Percentiles rank a stretch among this genome's conserved stretches.
These are phyloP conservation scores for Drosophila chauvacae DNA, from an alignment of 1,140 invertebrate species.

Conservation along the genomic window DNA sequence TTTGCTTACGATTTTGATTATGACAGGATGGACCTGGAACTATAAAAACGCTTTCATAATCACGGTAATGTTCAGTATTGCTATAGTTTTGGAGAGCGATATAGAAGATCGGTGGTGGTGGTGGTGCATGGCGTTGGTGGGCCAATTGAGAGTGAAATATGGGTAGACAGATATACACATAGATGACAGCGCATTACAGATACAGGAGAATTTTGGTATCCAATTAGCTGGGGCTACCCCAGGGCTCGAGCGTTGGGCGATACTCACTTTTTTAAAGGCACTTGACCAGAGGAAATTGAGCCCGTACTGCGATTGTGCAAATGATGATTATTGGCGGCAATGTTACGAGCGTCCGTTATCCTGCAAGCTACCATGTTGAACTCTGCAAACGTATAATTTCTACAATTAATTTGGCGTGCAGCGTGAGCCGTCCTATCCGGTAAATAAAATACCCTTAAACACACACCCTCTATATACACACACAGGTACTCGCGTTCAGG, in stretches of 20 bases:
- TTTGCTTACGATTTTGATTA: conserved; percentile 84
- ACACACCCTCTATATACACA: conserved; percentile 64
- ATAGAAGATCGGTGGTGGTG: conserved; percentile 42
- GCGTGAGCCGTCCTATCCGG: conserved; percentile 83
- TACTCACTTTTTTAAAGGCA: conserved; percentile 98
- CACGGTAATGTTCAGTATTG: conserved; percentile 87
- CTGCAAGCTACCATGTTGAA: conserved; percentile 99
- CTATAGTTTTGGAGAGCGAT: conserved; percentile 47
- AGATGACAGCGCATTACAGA: conserved; percentile 20
- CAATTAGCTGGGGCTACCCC: neutral
- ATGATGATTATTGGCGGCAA: conserved; percentile 88
- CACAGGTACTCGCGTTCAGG: conserved; percentile 28
- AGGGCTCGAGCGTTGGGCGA: neutral
- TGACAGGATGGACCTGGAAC: conserved; percentile 88
- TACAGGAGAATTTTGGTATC: conserved; percentile 3
- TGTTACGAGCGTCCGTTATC: conserved; percentile 95
- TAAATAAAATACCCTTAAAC: conserved; percentile 75
- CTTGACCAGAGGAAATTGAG: conserved; percentile 92
- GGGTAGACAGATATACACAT: conserved; percentile 40
- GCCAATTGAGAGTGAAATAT: conserved; percentile 59
- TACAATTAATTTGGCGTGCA: conserved; percentile 87
- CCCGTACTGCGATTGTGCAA: conserved; percentile 85
- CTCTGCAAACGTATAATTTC: conserved; percentile 92
- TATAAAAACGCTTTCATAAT: conserved; percentile 91
- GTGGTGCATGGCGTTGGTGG: conserved; percentile 37